phyloP scores from a whole-genome alignment of 2,888 invertebrate genomes.

The Mechanitis mazaeus region DNA sequence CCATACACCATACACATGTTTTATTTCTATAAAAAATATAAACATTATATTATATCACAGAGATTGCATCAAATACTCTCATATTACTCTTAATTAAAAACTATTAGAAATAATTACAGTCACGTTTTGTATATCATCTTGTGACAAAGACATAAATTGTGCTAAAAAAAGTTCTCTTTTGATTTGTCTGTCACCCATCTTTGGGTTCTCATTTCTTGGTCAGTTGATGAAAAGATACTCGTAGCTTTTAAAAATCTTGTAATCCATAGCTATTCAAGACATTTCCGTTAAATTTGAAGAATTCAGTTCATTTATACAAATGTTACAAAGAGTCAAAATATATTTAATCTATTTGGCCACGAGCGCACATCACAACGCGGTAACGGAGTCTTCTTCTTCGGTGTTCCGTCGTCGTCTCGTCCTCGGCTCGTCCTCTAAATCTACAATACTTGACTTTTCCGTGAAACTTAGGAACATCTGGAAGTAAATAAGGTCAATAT shows the following conservation, averaged over 20 bases:
- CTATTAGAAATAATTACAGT: background rate
- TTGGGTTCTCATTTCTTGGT: background rate
- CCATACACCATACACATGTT: slow-evolving; percentile 23
- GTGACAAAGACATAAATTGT: background rate
- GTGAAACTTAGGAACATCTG: slow-evolving; percentile 68
- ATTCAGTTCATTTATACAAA: too few relatives aligned
- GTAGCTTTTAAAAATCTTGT: too few relatives aligned
- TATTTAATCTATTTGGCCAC: background rate
- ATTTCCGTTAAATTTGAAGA: too few relatives aligned
- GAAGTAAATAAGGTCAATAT: background rate
- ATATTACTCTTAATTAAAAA: slow-evolving; percentile 5
- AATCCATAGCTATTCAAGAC: too few relatives aligned
- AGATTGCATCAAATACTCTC: slow-evolving; percentile 14
- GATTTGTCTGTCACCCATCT: too few relatives aligned
- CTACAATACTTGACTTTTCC: slow-evolving; percentile 34
- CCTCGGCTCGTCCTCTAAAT: slow-evolving; percentile 33
- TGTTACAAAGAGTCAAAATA: too few relatives aligned
- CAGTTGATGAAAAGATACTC: too few relatives aligned
- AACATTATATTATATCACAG: slow-evolving; percentile 29
- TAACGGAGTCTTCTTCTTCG: slow-evolving; percentile 45
- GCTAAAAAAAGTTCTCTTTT: too few relatives aligned
- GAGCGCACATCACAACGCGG: slow-evolving; percentile 42
- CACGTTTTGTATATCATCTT: background rate
- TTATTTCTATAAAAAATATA: slow-evolving; percentile 23
- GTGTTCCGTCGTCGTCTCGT: slow-evolving; percentile 28